Evolutionary conservation across 2,888 invertebrate genomes (phyloP), one percentile per base, ranked within the genome.

Genomic region (Clusia tigrina): DNA sequence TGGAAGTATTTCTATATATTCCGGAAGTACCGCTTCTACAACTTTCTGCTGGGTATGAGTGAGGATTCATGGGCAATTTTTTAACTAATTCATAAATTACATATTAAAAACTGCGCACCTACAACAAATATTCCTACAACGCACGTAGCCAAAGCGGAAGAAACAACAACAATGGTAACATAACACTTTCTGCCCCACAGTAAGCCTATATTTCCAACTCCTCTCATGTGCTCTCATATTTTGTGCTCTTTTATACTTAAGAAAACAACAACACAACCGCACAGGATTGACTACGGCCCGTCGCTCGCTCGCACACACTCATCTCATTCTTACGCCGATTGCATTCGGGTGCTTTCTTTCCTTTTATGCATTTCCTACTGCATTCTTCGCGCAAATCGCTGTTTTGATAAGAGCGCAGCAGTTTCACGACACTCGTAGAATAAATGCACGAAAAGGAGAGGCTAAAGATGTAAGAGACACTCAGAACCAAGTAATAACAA

Each of bases 341-440:
- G 57, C 51, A 15, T 48, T 25, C 26, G 32, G 24, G 46, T 46
- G 5, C 26, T 20, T 38, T 55, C 17, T 55, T 58, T 60, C 56
- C 60, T 60, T 63, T 58, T 54, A 60, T 63, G 66, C 58, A 61
- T 63, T 66, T 66, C 63, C 66, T 66, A 60, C 58, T 62, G 61
- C 51, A 48, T 55, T 60, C 58, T 63, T 62, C 64, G 61, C 48
- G 55, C 38, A 32, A 54, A 26, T 48, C 17, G 48, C 42, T 38
- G 37, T 23, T 56, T 20, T 56, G 38, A 56, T 56, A 56, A 56
- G 56, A 56, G 56, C 9, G 38, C 24, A 42, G 20, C 24, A 22
- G 51, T 10, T 15, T 37, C 9, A 10, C 9, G 37, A 37, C 18
- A 23, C 3, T 23, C n/a, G n/a, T n/a, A n/a, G n/a, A n/a, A n/a